Evolutionary conservation across 2,797 vertebrate genomes (phyloP).

Genomic region (Babyrousa celebensis): DNA sequence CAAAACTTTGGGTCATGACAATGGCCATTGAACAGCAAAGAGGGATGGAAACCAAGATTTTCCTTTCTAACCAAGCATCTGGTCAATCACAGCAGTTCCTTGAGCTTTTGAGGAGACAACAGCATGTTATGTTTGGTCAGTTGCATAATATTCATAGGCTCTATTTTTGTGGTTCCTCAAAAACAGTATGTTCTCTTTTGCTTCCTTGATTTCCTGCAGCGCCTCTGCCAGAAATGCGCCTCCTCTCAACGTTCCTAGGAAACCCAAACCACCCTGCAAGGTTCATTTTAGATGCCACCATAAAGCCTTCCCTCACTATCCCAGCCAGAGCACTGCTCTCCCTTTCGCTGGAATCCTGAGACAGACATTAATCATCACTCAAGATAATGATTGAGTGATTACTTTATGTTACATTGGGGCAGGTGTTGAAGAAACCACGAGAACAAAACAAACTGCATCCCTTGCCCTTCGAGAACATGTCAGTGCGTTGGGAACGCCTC

Average conservation of each 20-base stretch:
- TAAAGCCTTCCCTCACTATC: background rate
- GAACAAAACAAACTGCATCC: background rate
- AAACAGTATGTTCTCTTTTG: background rate
- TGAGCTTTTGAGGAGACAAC: background rate
- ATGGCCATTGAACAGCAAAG: background rate
- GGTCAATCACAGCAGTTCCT: background rate
- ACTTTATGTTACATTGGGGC: background rate
- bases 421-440: background rate
- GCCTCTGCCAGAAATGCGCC: background rate
- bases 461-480: background rate
- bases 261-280: background rate
- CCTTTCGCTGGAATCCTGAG: constrained; percentile 41
- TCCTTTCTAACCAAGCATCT: background rate
- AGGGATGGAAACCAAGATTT: background rate
- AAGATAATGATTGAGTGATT: background rate
- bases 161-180: constrained; percentile 22
- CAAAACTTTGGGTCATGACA: background rate
- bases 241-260: background rate
- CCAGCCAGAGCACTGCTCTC: background rate
- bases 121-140: background rate
- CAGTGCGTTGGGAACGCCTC: background rate
- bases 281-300: background rate
- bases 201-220: background rate
- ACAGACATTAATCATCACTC: background rate
- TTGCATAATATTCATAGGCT: background rate